Conservation (phyloP, 2,888 invertebrate species). For the Chrysolina haemoptera region DNA sequence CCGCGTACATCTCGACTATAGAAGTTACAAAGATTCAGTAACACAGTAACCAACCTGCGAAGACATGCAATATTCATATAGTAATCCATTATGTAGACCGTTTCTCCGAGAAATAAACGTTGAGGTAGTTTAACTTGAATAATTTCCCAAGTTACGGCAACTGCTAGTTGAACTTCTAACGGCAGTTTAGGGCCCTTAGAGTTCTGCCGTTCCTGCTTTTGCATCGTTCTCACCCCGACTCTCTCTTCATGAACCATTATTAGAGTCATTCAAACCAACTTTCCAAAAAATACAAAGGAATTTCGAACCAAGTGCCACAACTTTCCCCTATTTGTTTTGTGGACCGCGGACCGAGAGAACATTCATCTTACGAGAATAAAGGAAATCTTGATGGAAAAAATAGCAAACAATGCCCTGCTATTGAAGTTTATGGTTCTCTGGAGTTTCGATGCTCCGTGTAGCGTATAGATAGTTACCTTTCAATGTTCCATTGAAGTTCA, state of each 20-base stretch:
- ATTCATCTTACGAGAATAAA: constrained; percentile 27
- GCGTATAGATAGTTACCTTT: background rate
- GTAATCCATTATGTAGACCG: constrained; percentile 32
- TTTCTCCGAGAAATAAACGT: constrained; percentile 32
- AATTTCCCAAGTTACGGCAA: constrained; percentile 54
- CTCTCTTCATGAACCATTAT: constrained; percentile 41
- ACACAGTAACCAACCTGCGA: constrained; percentile 7
- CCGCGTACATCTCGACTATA: background rate
- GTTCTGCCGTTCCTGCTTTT: constrained; percentile 42
- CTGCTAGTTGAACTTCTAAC: constrained; percentile 54
- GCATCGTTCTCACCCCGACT: constrained; percentile 28
- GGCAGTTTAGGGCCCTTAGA: constrained; percentile 44
- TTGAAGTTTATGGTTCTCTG: constrained; percentile 15
- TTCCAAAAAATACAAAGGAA: constrained; percentile 45
- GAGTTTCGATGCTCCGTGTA: background rate
- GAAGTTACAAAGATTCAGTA: background rate
- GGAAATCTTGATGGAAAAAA: constrained; percentile 32
- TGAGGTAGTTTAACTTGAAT: constrained; percentile 49
- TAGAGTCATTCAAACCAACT: constrained; percentile 32
- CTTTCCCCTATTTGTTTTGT: constrained; percentile 32
- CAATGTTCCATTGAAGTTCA: background rate
- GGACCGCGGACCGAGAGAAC: background rate
- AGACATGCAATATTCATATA: constrained; percentile 30
- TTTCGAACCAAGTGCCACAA: constrained; percentile 32
- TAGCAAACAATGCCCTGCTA: constrained; percentile 22